Percentiles rank a stretch among this genome's conserved stretches.
These are phyloP conservation scores for Psammodynastes pulverulentus DNA, from an alignment of 2,113 vertebrate species.

Conservation along the genomic window DNA sequence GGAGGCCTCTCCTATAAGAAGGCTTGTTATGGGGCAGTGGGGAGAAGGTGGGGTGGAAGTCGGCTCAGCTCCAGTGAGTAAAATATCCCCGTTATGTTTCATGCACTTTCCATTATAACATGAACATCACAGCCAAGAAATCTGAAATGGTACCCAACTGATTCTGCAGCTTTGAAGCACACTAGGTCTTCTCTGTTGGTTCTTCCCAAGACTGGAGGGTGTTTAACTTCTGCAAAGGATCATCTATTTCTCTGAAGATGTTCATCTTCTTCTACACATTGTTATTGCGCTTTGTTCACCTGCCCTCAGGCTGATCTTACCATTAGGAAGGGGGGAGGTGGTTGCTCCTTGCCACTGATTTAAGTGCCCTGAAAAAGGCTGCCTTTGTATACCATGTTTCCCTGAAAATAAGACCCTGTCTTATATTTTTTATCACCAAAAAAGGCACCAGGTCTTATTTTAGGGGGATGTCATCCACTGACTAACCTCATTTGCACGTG, in stretches of 20 bases:
- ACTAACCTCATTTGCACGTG: no score
- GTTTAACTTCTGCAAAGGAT: background rate
- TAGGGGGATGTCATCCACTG: no score
- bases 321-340: background rate
- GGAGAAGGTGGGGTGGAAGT: background rate
- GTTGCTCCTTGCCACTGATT: background rate
- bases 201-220: background rate
- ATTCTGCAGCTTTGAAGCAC: background rate
- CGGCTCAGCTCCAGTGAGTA: background rate
- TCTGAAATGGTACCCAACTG: background rate
- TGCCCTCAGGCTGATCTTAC: background rate
- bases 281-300: background rate
- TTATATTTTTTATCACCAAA: no score
- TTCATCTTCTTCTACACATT: background rate
- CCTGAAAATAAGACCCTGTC: no score
- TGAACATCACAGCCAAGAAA: background rate
- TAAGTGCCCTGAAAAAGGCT: background rate
- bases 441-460: no score
- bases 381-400: background rate
- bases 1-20: slow-evolving; percentile 14
- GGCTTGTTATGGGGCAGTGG: background rate
- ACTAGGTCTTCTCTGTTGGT: background rate
- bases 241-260: background rate
- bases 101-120: background rate
- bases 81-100: background rate